A percentile compares a stretch with the other conserved stretches of the same genome.
These are phyloP conservation scores for Exocentrus adspersus DNA, from an alignment of 2,888 invertebrate species.

Conservation along the genomic window DNA sequence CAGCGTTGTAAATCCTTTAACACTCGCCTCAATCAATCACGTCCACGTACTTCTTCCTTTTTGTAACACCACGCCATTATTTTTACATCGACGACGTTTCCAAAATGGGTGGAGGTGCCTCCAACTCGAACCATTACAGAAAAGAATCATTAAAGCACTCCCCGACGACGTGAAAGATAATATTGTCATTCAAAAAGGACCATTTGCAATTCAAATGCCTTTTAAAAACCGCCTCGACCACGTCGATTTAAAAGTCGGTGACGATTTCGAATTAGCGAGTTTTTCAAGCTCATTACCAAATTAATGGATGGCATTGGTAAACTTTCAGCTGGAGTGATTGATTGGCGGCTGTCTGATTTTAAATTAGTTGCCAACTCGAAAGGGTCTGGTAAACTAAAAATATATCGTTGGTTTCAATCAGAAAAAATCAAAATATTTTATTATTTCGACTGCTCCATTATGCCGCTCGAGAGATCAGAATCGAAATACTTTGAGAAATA, in stretches of 20 bases:
- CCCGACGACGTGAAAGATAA: neutral
- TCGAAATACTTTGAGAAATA: no score
- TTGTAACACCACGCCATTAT: neutral
- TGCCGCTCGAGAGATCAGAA: no score
- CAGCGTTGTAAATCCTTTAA: neutral
- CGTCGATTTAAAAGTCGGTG: no score
- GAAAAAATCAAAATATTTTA: no score
- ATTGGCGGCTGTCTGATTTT: neutral
- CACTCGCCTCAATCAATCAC: neutral
- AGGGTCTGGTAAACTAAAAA: neutral
- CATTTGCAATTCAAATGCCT: conserved; percentile 1
- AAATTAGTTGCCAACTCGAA: neutral
- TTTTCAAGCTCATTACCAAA: neutral
- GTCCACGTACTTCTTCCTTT: neutral
- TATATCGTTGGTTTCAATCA: neutral
- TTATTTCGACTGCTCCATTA: no score
- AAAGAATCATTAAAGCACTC: neutral
- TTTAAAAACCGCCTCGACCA: neutral
- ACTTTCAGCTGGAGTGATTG: neutral
- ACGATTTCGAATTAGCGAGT: neutral
- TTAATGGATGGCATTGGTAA: neutral
- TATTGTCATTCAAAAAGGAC: neutral
- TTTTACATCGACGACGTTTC: neutral
- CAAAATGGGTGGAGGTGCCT: neutral
- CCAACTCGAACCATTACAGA: neutral